Conservation (phyloP, 2,797 vertebrate species). For the Intellagama lesueurii region DNA sequence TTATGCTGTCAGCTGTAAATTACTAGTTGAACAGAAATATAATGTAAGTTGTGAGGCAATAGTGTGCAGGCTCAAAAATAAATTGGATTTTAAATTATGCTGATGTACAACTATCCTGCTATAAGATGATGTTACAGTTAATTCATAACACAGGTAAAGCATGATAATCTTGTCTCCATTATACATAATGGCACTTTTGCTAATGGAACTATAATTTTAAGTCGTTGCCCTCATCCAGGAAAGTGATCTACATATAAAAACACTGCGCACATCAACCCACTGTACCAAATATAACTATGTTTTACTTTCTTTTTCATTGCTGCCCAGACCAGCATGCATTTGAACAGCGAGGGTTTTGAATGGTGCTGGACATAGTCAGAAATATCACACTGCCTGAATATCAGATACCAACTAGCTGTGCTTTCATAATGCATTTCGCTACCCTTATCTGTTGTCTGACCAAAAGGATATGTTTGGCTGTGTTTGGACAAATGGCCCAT, state of each 20-base stretch:
- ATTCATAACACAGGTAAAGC: conserved; percentile 67
- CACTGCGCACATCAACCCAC: background rate
- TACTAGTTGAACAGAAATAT: conserved; percentile 26
- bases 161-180: conserved; percentile 39
- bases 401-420: too few species aligned
- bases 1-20: conserved; percentile 40
- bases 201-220: conserved; percentile 60
- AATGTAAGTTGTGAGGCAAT: conserved; percentile 58
- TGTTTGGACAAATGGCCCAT: background rate
- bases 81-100: conserved; percentile 67
- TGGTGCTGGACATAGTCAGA: background rate
- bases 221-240: background rate
- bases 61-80: conserved; percentile 64
- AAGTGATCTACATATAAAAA: conserved; percentile 19
- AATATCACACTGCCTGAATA: background rate
- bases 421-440: background rate
- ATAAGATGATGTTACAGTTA: conserved; percentile 65
- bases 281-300: background rate
- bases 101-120: conserved; percentile 59
- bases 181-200: conserved; percentile 45
- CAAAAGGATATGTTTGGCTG: background rate
- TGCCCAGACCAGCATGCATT: background rate
- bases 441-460: background rate
- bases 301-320: too few species aligned
- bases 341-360: background rate